phyloP scores from a whole-genome alignment of 2,113 vertebrate species.

The Pycnonotus jocosus region DNA sequence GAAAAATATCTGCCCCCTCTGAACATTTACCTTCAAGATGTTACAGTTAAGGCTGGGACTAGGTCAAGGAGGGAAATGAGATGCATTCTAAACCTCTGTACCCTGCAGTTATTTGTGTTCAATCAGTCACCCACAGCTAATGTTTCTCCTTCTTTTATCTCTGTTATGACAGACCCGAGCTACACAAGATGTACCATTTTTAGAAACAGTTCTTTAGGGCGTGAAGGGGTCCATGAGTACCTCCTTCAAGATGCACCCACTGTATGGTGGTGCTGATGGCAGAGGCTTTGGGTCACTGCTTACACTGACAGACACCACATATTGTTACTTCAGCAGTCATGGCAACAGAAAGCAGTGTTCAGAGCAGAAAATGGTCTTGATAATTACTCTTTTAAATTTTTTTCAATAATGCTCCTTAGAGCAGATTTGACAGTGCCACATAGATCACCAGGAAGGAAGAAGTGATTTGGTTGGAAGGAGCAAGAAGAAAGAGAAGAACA shows the following conservation, averaged over 20 bases:
- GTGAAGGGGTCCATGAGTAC: background rate
- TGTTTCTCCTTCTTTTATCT: background rate
- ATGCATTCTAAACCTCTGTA: background rate
- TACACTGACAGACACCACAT: background rate
- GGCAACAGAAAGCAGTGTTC: background rate
- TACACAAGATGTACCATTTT: background rate
- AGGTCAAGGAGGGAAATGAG: background rate
- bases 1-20: background rate
- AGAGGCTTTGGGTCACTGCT: background rate
- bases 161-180: background rate
- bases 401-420: background rate
- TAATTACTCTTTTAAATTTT: background rate
- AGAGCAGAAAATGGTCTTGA: background rate
- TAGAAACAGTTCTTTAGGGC: background rate
- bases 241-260: background rate
- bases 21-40: background rate
- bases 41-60: background rate
- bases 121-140: background rate
- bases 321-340: background rate
- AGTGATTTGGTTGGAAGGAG: background rate
- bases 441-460: background rate
- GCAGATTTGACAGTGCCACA: background rate
- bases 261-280: background rate
- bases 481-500: background rate
- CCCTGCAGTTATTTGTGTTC: conserved; percentile 4